Evolutionary conservation across 1,140 invertebrate genomes (phyloP).

Genomic region (Drosophila nigrodunni): DNA sequence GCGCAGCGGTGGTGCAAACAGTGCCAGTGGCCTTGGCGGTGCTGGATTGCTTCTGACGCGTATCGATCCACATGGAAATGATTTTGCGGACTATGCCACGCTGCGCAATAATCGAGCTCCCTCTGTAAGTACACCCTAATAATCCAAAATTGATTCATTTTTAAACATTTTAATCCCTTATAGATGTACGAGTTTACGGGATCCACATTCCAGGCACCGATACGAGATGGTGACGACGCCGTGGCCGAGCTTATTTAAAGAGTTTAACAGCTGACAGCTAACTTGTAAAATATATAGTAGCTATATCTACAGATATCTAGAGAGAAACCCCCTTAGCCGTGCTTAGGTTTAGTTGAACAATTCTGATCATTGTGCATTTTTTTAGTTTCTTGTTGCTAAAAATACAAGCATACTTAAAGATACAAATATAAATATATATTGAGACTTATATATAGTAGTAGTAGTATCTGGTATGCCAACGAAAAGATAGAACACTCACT

Average conservation of each 20-base stretch:
- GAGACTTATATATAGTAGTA: constrained; percentile 54
- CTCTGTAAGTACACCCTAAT: constrained; percentile 56
- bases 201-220: constrained; percentile 90
- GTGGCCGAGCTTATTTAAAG: constrained; percentile 89
- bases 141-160: background rate
- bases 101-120: constrained; percentile 85
- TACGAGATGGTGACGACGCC: constrained; percentile 89
- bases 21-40: constrained; percentile 70
- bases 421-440: constrained; percentile 43
- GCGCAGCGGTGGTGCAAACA: constrained; percentile 68
- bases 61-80: constrained; percentile 84
- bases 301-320: constrained; percentile 36
- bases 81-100: constrained; percentile 90
- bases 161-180: constrained; percentile 8
- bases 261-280: constrained; percentile 23
- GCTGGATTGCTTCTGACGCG: constrained; percentile 73
- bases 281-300: constrained; percentile 72
- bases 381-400: constrained; percentile 51
- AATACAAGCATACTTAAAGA: constrained; percentile 34
- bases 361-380: constrained; percentile 64
- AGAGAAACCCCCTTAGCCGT: constrained; percentile 32
- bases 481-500: constrained; percentile 54
- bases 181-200: constrained; percentile 86
- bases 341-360: constrained; percentile 52
- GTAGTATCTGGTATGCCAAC: constrained; percentile 70